phyloP scores from a whole-genome alignment of 2,797 vertebrate species.

The Periparus ater region DNA sequence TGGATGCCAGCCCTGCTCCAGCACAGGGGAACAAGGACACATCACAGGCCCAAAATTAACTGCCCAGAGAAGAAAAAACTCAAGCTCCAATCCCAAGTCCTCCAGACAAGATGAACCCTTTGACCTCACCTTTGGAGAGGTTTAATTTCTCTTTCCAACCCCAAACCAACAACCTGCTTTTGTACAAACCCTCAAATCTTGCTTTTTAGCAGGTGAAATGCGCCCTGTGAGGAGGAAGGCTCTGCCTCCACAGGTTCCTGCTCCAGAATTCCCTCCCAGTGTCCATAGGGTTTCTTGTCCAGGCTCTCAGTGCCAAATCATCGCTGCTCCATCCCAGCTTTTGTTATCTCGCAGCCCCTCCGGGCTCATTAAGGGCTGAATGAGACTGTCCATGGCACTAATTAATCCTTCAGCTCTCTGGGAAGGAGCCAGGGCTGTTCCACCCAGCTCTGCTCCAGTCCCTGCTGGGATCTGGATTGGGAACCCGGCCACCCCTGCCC shows the following conservation, averaged over 20 bases:
- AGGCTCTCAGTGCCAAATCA: neutral
- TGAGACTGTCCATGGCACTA: conserved; percentile 18
- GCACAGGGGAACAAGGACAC: neutral
- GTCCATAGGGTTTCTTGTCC: fast-evolving
- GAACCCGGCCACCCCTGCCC: neutral
- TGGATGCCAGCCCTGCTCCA: neutral
- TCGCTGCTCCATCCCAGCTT: neutral
- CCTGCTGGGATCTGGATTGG: neutral
- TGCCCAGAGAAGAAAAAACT: neutral
- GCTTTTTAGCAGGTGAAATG: neutral
- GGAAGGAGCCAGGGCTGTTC: conserved; percentile 22
- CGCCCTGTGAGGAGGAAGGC: neutral
- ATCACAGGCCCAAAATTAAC: neutral
- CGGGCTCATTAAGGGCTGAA: conserved; percentile 25
- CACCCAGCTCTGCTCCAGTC: neutral
- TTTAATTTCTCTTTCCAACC: neutral
- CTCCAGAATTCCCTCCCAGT: neutral
- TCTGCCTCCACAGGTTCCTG: neutral
- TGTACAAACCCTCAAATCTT: neutral
- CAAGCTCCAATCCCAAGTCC: neutral
- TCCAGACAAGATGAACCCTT: neutral
- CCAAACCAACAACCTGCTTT: neutral
- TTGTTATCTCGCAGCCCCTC: neutral
- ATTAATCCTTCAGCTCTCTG: conserved; percentile 37
- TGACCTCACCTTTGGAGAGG: neutral